Evolutionary conservation across 2,113 vertebrate species (phyloP).

Genomic region (Galbula dea): DNA sequence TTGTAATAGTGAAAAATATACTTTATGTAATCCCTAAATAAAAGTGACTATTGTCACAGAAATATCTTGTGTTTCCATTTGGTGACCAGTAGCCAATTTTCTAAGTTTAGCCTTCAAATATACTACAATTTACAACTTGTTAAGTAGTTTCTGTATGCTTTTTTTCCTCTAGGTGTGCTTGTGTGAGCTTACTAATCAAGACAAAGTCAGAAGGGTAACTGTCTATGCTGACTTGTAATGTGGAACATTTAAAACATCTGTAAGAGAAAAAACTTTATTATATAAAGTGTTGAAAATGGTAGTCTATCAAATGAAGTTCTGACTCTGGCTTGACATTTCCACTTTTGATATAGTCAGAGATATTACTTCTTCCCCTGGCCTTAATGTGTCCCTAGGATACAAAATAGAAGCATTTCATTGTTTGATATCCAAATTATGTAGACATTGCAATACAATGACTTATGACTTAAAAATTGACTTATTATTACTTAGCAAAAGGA

Average conservation of each 20-base stretch:
- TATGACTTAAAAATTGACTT: too few species aligned
- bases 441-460: background rate
- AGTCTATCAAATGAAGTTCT: background rate
- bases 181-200: background rate
- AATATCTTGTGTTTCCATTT: background rate
- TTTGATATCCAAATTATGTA: background rate
- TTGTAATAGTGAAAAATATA: background rate
- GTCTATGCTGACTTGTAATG: background rate
- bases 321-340: background rate
- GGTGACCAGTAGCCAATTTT: background rate
- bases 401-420: background rate
- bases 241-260: background rate
- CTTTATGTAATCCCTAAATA: background rate
- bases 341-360: background rate
- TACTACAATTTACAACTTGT: background rate
- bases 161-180: background rate
- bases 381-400: background rate
- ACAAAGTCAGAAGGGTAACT: background rate
- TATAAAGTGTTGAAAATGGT: background rate
- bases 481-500: background rate
- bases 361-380: background rate
- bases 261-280: background rate
- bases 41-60: background rate
- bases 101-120: background rate
- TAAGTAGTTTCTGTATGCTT: background rate